These are phyloP conservation scores for Parazoanthus atlanticus DNA, from an alignment of 92 coral and sea anemone species.

Conservation along the genomic window DNA sequence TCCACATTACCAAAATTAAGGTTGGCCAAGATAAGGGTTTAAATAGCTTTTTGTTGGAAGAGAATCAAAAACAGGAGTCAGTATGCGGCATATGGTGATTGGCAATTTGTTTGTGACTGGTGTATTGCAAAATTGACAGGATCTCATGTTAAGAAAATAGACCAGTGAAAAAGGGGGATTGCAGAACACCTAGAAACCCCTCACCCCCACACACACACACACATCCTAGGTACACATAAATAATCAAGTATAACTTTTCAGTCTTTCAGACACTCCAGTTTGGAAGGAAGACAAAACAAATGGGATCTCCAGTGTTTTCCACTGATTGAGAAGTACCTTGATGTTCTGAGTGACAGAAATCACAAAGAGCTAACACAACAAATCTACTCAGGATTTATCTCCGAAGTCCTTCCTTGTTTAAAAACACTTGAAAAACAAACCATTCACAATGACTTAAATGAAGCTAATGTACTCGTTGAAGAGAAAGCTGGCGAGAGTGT, in stretches of 20 bases:
- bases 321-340: neutral
- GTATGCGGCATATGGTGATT: no score
- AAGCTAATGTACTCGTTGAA: slow-evolving; percentile 55
- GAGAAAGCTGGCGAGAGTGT: neutral
- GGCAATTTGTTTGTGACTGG: no score
- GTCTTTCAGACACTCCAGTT: neutral
- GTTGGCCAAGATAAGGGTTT: no score
- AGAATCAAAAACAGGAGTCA: no score
- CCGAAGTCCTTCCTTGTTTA: slow-evolving; percentile 53
- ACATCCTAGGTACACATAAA: no score
- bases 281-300: neutral
- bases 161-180: no score
- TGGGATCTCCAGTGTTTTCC: slow-evolving; percentile 24
- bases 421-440: slow-evolving; percentile 52
- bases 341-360: neutral
- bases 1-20: no score
- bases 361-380: slow-evolving; percentile 16
- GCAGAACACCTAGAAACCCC: no score
- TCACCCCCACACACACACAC: no score
- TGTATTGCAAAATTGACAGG: no score
- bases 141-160: no score
- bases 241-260: neutral
- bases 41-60: no score
- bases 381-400: slow-evolving; percentile 43
- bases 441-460: slow-evolving; percentile 71